A percentile compares a stretch with the other conserved stretches of the same genome.
phyloP scores from a whole-genome alignment of 2,888 invertebrate species.

The Callyntrura sp. region DNA sequence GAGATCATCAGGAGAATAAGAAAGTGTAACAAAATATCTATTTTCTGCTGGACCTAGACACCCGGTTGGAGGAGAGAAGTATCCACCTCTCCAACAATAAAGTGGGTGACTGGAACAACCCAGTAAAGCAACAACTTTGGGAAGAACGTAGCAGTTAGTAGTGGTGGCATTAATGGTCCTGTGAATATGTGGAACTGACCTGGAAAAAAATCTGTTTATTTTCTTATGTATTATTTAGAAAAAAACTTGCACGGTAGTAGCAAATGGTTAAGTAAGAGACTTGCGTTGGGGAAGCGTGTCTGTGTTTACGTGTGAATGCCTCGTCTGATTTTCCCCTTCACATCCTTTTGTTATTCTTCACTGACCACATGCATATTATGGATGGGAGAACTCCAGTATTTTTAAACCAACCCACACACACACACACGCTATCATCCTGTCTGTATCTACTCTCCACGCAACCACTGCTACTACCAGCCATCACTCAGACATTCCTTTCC shows the following conservation, averaged over 20 bases:
- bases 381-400: not conserved
- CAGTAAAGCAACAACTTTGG: not conserved
- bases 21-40: not conserved
- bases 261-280: not conserved
- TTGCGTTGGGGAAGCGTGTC: not conserved
- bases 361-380: constrained; percentile 18
- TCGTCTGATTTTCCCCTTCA: not conserved
- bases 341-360: constrained; percentile 8
- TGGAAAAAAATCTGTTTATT: constrained; percentile 22
- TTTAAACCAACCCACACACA: not conserved
- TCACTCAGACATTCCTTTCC: constrained; percentile 29
- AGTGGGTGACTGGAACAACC: constrained; percentile 22
- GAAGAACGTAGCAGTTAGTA: not conserved
- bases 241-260: not conserved
- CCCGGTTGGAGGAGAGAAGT: not conserved
- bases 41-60: not conserved
- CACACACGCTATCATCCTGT: not conserved
- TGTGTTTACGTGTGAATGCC: not conserved
- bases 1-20: constrained; percentile 4
- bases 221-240: not conserved
- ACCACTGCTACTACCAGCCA: not conserved
- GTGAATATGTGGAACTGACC: constrained; percentile 30
- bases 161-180: not conserved
- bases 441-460: not conserved
- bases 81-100: not conserved